A percentile compares a stretch with the other conserved stretches of the same genome.
These are phyloP conservation scores for Drosophila carrolli DNA, from an alignment of 1,140 invertebrate species.

Conservation along the genomic window DNA sequence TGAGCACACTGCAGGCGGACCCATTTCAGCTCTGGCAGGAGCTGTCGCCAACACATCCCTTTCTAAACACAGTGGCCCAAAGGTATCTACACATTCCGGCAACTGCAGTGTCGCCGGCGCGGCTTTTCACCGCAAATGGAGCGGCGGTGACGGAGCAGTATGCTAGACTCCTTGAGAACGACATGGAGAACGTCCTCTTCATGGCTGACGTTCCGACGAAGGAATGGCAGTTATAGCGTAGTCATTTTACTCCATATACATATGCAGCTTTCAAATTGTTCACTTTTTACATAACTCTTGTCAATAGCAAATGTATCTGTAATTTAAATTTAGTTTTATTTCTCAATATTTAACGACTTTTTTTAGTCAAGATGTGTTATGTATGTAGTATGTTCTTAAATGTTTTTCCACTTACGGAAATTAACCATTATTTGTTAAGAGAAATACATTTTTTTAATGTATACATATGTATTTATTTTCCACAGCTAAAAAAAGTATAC, in stretches of 20 bases:
- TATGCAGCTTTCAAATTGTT: not conserved
- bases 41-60: not conserved
- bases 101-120: not conserved
- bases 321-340: not conserved
- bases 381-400: no score
- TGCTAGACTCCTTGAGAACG: not conserved
- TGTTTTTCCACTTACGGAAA: no score
- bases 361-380: no score
- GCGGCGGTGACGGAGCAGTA: not conserved
- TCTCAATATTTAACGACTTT: no score
- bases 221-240: not conserved
- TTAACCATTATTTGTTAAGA: no score
- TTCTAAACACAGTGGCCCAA: not conserved
- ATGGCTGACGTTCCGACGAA: slow-evolving; percentile 1
- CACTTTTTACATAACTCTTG: not conserved
- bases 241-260: not conserved
- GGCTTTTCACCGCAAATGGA: not conserved
- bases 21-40: slow-evolving; percentile 1
- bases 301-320: not conserved
- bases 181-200: slow-evolving; percentile 2
- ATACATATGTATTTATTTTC: no score
- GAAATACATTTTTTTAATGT: no score
- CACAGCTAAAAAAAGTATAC: no score
- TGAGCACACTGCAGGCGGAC: slow-evolving; percentile 1
- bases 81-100: slow-evolving; percentile 5